Evolutionary conservation across 2,113 vertebrate species (phyloP).

Genomic region (Dasyprocta punctata): DNA sequence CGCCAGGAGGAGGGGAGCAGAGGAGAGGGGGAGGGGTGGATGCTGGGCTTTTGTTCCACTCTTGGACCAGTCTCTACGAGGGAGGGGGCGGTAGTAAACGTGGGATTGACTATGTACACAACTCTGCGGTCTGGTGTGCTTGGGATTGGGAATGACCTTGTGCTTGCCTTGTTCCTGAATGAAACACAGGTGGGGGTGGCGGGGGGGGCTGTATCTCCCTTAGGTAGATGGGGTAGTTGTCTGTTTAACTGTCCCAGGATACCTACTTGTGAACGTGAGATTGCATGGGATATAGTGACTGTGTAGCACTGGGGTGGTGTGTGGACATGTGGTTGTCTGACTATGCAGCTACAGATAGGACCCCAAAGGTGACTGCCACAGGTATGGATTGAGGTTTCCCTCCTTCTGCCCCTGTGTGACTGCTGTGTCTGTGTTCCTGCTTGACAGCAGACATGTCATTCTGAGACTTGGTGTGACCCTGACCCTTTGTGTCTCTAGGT

Average conservation of each 20-base stretch:
- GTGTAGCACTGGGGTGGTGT: not conserved
- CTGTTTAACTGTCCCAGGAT: not conserved
- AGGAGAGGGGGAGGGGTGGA: not conserved
- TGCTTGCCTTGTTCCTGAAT: not conserved
- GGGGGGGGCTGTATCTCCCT: not conserved
- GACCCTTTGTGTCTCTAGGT: not conserved
- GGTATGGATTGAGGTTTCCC: not conserved
- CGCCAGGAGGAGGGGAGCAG: constrained; percentile 3
- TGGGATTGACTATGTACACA: not conserved
- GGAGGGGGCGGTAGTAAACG: not conserved
- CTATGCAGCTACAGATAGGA: not conserved
- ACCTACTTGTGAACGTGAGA: not conserved
- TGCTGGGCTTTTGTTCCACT: constrained; percentile 73
- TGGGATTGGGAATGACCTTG: not conserved
- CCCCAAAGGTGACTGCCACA: not conserved
- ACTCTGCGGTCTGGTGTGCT: not conserved
- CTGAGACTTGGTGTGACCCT: not conserved
- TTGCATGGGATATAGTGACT: not conserved
- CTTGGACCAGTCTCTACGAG: constrained; percentile 4
- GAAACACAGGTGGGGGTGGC: not conserved
- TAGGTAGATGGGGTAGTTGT: not conserved
- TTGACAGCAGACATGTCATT: not conserved
- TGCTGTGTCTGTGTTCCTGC: not conserved
- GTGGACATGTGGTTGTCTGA: not conserved
- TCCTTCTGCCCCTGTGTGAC: not conserved